Base-by-base conservation (phyloP, 2,113 vertebrate species). In the Elanoides forficatus region DNA sequence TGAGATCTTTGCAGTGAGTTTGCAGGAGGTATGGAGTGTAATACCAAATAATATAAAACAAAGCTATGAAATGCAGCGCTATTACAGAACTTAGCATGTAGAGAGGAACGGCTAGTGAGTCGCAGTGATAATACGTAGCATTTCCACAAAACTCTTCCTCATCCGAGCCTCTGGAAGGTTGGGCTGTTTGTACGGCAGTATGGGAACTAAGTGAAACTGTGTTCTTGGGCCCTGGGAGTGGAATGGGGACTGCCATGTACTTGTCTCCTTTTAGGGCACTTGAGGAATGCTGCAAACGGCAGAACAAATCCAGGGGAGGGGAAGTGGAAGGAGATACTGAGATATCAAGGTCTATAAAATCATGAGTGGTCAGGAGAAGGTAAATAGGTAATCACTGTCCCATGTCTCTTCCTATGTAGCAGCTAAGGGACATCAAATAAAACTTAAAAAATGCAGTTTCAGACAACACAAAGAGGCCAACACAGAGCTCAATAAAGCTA, bases 211-310 rank as follows among this genome's bases (percentile, higher is more conserved):
- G 56, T 2, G 3, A 67, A 81, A 45, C 32, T 27, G 6, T 38
- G 22, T 26, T 88, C 29, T 63, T 75, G 63, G 59, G 36, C 55
- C 6, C 3, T 23, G 47, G 22, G 36, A 26, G 38, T 30, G 19
- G 48, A 29, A 27, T 0, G 0, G 34, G 42, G 11, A 10, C 65
- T 71, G 9, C 0, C 9, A 45, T 0, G 8, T 70, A 36, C 13
- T 45, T 42, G 8, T 48, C 36, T 81, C 50, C 45, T 53, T 67
- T 40, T 23, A 40, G 62, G 38, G 10, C 29, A 48, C 25, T n/a
- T 14, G 36, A 38, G 34, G 15, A 63, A n/a, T 38, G 10, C 22
- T 92, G 40, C 7, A 34, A 59, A 81, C 34, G 34, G 47, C 15
- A 40, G 32, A 75, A 40, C 25, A n/a, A 1, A 59, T 85, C 13